Evolutionary conservation across 30 jellyfish, hydroid and myxozoan species (phyloP), one percentile per base, ranked within the genome.

Genomic region (Cassiopea xamachana): DNA sequence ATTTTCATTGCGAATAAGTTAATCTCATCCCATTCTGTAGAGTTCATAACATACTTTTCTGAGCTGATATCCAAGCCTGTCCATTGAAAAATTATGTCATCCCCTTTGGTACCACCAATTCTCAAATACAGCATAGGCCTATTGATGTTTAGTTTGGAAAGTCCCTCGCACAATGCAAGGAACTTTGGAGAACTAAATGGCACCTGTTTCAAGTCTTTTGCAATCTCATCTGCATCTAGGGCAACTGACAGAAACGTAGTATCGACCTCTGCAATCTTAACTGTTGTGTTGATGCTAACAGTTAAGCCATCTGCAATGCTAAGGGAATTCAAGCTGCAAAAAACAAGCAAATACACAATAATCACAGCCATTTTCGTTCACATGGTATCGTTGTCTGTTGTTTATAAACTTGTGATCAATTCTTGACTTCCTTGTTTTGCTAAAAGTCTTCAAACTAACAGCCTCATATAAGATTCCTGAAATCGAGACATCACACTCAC

Each of bases 31-130:
- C 96, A 89, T 73, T 89, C 98, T 1, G 97, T 84, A 27, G 60
- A n/a, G 85, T 89, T 88, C 70, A 88, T 43, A 62, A 71, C 77
- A 85, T 49, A 80, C 19, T 70, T 73, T 48, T 74, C 90, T 44
- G 97, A 75, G 48, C 46, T 62, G 78, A 51, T 13, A 55, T 90
- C 97, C 46, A 75, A 82, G 19, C 97, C 97, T 3, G 48, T n/a
- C 78, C 58, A 46, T 15, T 74, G 60, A 86, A 81, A 93, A 1
- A 69, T 80, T 39, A 89, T 79, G 72, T 83, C 89, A 89, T 93
- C 98, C 43, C 75, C 96, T 19, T 46, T 78, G 27, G 87, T 49
- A 62, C 98, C 98, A 8, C 98, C 98, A 83, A 93, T 79, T 60
- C 98, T 72, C 50, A 93, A 80, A 69, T 81, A 88, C 51, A 84